Evolutionary conservation across 2,888 invertebrate species (phyloP).

Genomic region (Drosophila cracens): DNA sequence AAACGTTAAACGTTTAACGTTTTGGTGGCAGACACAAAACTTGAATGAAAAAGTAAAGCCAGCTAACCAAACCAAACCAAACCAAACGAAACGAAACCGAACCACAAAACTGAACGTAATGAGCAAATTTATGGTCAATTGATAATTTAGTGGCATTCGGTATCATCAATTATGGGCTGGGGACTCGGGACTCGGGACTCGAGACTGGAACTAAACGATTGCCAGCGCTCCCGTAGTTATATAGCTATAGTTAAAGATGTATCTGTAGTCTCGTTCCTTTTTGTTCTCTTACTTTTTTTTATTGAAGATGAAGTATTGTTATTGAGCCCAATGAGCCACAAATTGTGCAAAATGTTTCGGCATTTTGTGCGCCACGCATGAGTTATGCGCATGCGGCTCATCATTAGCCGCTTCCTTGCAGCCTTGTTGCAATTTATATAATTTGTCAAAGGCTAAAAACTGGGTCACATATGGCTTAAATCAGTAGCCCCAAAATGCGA

Average conservation of each 20-base stretch:
- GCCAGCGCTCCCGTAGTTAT: constrained; percentile 19
- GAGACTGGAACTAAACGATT: constrained; percentile 29
- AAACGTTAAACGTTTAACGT: constrained; percentile 58
- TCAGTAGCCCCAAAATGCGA: constrained; percentile 2
- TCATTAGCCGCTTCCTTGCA: constrained; percentile 64
- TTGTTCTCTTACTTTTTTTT: constrained; percentile 4
- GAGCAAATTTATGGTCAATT: constrained; percentile 85
- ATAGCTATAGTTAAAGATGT: constrained; percentile 12
- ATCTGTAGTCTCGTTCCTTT: constrained; percentile 18
- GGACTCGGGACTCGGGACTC: neutral
- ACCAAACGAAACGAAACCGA: constrained; percentile 10
- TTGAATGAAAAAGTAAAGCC: constrained; percentile 64
- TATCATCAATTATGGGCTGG: constrained; percentile 83
- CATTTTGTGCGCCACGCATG: constrained; percentile 68
- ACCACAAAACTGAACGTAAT: constrained; percentile 78
- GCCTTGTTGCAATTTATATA: constrained; percentile 68
- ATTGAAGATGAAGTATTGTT: constrained; percentile 83
- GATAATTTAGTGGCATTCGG: constrained; percentile 85
- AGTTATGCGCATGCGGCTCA: constrained; percentile 77
- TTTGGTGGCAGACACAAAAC: constrained; percentile 60
- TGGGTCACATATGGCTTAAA: constrained; percentile 56
- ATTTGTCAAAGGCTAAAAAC: constrained; percentile 66
- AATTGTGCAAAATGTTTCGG: constrained; percentile 82
- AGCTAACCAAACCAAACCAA: constrained; percentile 10
- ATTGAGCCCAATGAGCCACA: constrained; percentile 83